A percentile compares a stretch with the other conserved stretches of the same genome.
These are phyloP conservation scores for Lypha dubia DNA, from an alignment of 2,888 invertebrate species.

Conservation along the genomic window DNA sequence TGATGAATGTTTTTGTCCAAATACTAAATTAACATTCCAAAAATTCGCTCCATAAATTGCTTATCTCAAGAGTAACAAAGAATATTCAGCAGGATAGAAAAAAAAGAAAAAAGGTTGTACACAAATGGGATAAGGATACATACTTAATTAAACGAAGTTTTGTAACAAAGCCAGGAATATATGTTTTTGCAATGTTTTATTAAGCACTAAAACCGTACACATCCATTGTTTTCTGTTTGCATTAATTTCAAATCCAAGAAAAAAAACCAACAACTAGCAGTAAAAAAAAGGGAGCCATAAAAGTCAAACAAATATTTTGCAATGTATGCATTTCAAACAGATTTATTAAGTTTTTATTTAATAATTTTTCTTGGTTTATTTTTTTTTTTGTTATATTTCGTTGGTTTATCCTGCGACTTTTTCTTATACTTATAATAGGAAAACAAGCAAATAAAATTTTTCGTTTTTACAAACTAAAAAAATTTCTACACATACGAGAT, in stretches of 20 bases:
- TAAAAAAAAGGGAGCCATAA: slow-evolving; percentile 41
- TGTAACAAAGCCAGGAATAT: slow-evolving; percentile 54
- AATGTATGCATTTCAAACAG: slow-evolving; percentile 58
- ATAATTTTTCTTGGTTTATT: too few relatives aligned
- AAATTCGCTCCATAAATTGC: slow-evolving; percentile 30
- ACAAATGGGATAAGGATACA: slow-evolving; percentile 48
- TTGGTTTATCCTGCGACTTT: slow-evolving; percentile 29
- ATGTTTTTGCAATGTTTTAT: slow-evolving; percentile 37
- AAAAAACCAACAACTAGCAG: neutral
- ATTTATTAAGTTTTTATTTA: slow-evolving; percentile 48
- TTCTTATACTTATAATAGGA: neutral
- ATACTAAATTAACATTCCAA: neutral
- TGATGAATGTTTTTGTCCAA: neutral
- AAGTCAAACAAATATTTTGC: slow-evolving; percentile 60
- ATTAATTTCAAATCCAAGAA: slow-evolving; percentile 31
- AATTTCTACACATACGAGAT: neutral
- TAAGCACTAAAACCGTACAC: slow-evolving; percentile 14
- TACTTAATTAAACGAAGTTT: slow-evolving; percentile 60
- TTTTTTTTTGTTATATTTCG: neutral
- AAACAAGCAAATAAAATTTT: neutral
- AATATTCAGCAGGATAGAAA: neutral
- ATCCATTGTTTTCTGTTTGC: slow-evolving; percentile 24
- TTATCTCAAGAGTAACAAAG: slow-evolving; percentile 2
- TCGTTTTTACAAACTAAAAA: neutral
- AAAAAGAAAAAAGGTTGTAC: neutral